A percentile compares a stretch with the other conserved stretches of the same genome.
Conservation (phyloP, 2,113 vertebrate genomes). For the Ramphastos sulfuratus region DNA sequence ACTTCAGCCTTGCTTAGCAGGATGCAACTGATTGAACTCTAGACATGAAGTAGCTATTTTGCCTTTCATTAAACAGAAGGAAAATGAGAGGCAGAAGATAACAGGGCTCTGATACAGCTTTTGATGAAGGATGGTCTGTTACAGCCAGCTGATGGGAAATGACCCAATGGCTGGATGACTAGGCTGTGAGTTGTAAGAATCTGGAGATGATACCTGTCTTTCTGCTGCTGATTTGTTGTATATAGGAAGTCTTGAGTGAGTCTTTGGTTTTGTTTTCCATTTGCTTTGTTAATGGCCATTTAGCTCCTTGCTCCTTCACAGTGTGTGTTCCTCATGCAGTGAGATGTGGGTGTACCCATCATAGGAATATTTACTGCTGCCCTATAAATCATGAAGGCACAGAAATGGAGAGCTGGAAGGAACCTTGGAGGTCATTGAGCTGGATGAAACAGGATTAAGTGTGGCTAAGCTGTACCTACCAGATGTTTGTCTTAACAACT, state of each 20-base stretch:
- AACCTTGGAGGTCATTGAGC: background rate
- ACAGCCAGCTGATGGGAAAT: background rate
- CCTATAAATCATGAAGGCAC: background rate
- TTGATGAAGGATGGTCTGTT: background rate
- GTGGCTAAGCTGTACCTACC: constrained; percentile 14
- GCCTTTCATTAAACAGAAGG: background rate
- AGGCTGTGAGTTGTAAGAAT: background rate
- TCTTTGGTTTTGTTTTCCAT: background rate
- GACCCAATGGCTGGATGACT: background rate
- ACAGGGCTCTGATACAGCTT: background rate
- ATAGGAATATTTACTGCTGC: background rate
- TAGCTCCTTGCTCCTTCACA: background rate
- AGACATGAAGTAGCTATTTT: background rate
- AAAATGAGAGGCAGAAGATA: background rate
- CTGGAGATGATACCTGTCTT: background rate
- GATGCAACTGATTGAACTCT: background rate
- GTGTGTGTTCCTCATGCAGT: background rate
- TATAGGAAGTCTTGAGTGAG: background rate
- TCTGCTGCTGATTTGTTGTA: background rate
- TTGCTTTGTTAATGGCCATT: background rate
- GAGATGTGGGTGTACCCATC: background rate
- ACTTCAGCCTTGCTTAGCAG: background rate
- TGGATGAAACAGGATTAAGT: constrained; percentile 15
- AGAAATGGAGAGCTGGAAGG: background rate
- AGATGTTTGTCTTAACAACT: constrained; percentile 1